A percentile compares a stretch with the other conserved stretches of the same genome.
Evolutionary conservation across 2,797 vertebrate genomes (phyloP).

Genomic region (Diplodus puntazzo): DNA sequence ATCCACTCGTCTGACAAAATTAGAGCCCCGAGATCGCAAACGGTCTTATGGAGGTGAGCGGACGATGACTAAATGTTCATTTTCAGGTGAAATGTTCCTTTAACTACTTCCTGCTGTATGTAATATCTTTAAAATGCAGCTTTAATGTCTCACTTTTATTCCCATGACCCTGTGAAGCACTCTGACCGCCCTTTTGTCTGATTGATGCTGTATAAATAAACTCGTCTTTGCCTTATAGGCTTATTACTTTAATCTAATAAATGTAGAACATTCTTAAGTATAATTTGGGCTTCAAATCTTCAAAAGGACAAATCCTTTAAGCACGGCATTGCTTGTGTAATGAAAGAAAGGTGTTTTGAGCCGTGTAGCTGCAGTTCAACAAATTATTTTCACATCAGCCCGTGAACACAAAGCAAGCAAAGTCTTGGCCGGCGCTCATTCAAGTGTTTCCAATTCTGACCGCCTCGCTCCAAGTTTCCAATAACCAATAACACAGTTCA

Average conservation of each 20-base stretch:
- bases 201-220: too few relatives aligned
- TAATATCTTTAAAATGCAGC: too few relatives aligned
- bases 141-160: too few relatives aligned
- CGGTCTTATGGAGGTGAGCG: too few relatives aligned
- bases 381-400: constrained; percentile 37
- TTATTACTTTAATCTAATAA: constrained; percentile 12
- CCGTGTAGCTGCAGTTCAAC: constrained; percentile 28
- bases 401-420: constrained; percentile 33
- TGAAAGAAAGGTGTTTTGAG: constrained; percentile 38
- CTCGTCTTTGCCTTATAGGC: not conserved
- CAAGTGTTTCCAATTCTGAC: constrained; percentile 28
- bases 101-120: too few relatives aligned
- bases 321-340: constrained; percentile 16
- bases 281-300: constrained; percentile 21
- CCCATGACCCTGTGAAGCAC: too few relatives aligned
- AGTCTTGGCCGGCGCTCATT: constrained; percentile 14
- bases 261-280: not conserved
- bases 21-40: too few relatives aligned
- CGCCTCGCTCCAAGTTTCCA: constrained; percentile 52
- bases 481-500: constrained; percentile 47
- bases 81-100: too few relatives aligned
- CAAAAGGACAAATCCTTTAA: constrained; percentile 22
- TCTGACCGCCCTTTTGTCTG: too few relatives aligned
- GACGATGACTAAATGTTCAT: too few relatives aligned
- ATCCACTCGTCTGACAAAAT: too few relatives aligned